Evolutionary conservation across 2,888 invertebrate genomes (phyloP), one percentile per base, ranked within the genome.

Genomic region (Apeira syringaria): DNA sequence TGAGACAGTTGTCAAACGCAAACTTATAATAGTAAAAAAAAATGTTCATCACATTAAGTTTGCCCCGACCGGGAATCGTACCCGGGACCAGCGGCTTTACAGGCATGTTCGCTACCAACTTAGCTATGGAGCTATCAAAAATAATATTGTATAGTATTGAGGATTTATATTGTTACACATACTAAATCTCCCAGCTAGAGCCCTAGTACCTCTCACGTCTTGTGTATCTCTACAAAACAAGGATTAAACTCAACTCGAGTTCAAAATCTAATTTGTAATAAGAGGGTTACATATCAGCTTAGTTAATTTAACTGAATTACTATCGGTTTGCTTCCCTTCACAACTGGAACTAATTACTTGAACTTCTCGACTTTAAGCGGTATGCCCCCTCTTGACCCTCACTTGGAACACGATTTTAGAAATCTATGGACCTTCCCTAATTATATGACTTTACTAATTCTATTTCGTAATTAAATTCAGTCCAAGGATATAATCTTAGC

Each of bases 241-340:
- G 50, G 53, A 50, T 53, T 53, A 51, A 50, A 53, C 53, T 42
- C 27, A 46, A 45, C 52, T 50, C 50, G 24, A 50, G 50, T 44
- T 50, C 53, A 47, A 55, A 56, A 58, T 58, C 56, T 60, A 58
- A 61, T 61, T 59, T 59, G 56, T 55, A 56, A 59, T 54, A 57
- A 56, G 53, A 53, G 56, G 56, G 53, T 54, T 53, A 50, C 51
- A 53, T 56, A 59, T 55, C 61, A 56, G 45, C 50, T 52, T 49
- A 50, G 49, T 61, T 61, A 57, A 61, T 57, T 61, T 56, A 54
- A 55, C 54, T 50, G 49, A 56, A 52, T 57, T 55, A 50, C 53
- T 54, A 57, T 57, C 51, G 59, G 52, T 45, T 38, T 35, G 47
- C 47, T 52, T 53, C 50, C 52, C 49, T 48, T 39, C 42, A 33